A percentile compares a stretch with the other conserved stretches of the same genome.
Evolutionary conservation across 2,113 vertebrate genomes (phyloP).

Genomic region (Scopus umbretta): DNA sequence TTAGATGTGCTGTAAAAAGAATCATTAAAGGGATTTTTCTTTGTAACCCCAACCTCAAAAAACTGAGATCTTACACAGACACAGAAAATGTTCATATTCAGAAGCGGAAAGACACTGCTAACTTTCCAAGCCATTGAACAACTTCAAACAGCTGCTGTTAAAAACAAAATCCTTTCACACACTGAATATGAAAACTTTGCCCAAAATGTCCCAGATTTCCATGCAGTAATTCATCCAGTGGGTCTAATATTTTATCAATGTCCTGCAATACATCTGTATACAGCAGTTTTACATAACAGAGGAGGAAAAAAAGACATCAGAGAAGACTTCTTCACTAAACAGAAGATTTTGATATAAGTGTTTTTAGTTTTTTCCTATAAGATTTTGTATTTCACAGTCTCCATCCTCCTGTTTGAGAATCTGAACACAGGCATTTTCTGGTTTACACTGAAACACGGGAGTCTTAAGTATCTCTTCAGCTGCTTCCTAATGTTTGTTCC

Average conservation of each 20-base stretch:
- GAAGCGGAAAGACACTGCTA: neutral
- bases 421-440: neutral
- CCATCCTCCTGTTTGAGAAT: neutral
- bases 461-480: slow-evolving; percentile 31
- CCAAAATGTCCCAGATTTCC: neutral
- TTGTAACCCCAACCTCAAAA: neutral
- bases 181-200: neutral
- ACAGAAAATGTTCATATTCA: neutral
- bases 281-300: neutral
- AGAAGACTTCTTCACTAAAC: neutral
- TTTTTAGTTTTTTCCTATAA: neutral
- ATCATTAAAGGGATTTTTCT: neutral
- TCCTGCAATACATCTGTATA: neutral
- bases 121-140: neutral
- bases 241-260: neutral
- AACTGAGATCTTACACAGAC: neutral
- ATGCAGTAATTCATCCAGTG: neutral
- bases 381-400: neutral
- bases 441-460: neutral
- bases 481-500: slow-evolving; percentile 49
- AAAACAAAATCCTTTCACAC: neutral
- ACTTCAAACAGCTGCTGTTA: neutral
- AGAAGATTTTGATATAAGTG: neutral
- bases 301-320: neutral
- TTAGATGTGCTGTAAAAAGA: neutral